Percentiles rank a stretch among this genome's conserved stretches.
Conservation (phyloP, 2,888 invertebrate genomes). For the Allophyes oxyacanthae region DNA sequence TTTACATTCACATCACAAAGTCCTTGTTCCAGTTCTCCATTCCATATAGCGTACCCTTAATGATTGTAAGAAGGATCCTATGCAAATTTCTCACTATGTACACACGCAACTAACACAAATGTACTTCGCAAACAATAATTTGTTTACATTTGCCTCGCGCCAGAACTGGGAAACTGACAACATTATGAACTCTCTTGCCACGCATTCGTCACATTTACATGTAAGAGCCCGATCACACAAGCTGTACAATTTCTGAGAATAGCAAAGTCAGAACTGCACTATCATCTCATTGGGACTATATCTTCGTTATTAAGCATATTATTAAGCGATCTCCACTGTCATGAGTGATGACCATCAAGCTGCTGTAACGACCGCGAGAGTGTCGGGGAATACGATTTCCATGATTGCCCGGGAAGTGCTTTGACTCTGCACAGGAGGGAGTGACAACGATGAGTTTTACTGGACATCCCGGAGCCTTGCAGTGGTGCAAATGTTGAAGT, state of each 20-base stretch:
- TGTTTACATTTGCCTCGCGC: conserved; percentile 35
- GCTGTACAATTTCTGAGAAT: neutral
- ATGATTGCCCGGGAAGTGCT: too few relatives aligned
- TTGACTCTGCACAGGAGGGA: too few relatives aligned
- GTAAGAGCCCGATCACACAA: conserved; percentile 1
- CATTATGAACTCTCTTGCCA: conserved; percentile 22
- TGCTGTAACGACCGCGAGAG: too few relatives aligned
- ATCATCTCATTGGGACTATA: too few relatives aligned
- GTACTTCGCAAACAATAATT: conserved; percentile 44
- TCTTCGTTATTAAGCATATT: too few relatives aligned
- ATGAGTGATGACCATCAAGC: too few relatives aligned
- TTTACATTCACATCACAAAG: neutral
- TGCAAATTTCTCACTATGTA: conserved; percentile 29
- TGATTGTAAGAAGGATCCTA: conserved; percentile 24
- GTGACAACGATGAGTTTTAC: too few relatives aligned
- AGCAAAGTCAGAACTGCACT: too few relatives aligned
- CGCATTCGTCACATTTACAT: conserved; percentile 16
- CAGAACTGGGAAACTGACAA: conserved; percentile 17
- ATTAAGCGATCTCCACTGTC: too few relatives aligned
- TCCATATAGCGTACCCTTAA: conserved; percentile 21
- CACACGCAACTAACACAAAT: conserved; percentile 29
- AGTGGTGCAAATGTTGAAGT: too few relatives aligned
- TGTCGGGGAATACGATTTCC: too few relatives aligned
- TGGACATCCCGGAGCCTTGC: too few relatives aligned
- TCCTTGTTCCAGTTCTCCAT: conserved; percentile 25